Evolutionary conservation across 2,797 vertebrate species (phyloP).

Genomic region (Semotilus atromaculatus): DNA sequence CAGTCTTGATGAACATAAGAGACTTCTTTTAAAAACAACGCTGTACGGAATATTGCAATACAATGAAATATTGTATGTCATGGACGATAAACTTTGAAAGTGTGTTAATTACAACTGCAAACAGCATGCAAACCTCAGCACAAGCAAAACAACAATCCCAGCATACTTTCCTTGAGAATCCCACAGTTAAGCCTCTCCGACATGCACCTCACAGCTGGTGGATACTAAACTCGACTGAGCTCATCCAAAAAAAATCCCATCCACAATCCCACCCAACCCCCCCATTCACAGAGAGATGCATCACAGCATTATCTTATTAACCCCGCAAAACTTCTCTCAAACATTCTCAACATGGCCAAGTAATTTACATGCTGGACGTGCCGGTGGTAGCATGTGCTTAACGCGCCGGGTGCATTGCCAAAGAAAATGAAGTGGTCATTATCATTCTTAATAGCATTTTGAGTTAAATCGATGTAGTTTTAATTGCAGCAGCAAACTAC

Average conservation of each 20-base stretch:
- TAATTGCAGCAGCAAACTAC: conserved; percentile 37
- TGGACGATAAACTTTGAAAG: conserved; percentile 8
- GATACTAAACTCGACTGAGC: conserved; percentile 41
- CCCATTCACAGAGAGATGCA: conserved; percentile 43
- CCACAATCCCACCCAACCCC: conserved; percentile 41
- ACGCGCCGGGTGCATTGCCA: conserved; percentile 33
- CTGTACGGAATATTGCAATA: neutral
- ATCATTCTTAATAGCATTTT: conserved; percentile 51
- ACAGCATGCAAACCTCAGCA: conserved; percentile 36
- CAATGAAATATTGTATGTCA: neutral
- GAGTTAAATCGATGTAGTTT: conserved; percentile 54
- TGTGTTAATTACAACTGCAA: conserved; percentile 3
- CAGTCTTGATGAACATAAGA: neutral
- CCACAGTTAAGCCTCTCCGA: conserved; percentile 43
- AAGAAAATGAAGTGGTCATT: conserved; percentile 52
- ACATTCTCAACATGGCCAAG: conserved; percentile 41
- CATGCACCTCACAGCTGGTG: conserved; percentile 45
- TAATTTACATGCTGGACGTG: conserved; percentile 51
- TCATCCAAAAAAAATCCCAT: conserved; percentile 56
- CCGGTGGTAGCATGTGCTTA: conserved; percentile 31
- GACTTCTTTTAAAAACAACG: neutral
- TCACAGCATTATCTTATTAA: conserved; percentile 62
- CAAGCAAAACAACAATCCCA: conserved; percentile 36
- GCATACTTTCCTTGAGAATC: conserved; percentile 34
- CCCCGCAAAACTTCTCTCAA: conserved; percentile 43